phyloP scores from a whole-genome alignment of 2,113 vertebrate species.

The Rhynchopsitta pachyrhyncha region DNA sequence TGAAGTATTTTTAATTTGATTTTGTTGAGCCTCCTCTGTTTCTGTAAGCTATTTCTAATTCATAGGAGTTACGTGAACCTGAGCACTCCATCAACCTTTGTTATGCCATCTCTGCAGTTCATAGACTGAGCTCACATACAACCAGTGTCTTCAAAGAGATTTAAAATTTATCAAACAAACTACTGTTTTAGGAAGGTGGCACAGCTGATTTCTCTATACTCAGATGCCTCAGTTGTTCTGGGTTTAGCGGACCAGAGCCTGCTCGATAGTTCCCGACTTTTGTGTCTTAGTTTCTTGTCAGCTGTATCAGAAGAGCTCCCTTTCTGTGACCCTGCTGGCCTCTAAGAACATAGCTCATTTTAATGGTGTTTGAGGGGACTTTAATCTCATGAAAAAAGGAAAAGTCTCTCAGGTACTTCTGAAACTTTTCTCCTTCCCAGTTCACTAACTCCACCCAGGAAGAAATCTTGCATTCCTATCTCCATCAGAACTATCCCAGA shows the following conservation, averaged over 20 bases:
- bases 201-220: background rate
- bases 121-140: background rate
- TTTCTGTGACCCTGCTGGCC: background rate
- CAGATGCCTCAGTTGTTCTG: background rate
- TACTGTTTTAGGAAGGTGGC: background rate
- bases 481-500: background rate
- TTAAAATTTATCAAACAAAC: background rate
- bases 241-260: background rate
- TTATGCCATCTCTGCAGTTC: background rate
- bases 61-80: conserved; percentile 21
- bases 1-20: conserved; percentile 53
- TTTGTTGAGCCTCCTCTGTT: conserved; percentile 35
- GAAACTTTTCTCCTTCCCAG: background rate
- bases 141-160: background rate
- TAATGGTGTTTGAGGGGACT: background rate
- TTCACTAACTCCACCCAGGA: background rate
- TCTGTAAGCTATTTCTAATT: conserved; percentile 72
- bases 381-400: background rate
- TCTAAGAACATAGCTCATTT: background rate
- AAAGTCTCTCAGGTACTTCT: background rate
- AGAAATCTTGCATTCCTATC: background rate
- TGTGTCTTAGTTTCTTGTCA: background rate
- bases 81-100: conserved; percentile 59
- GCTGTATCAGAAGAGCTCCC: background rate
- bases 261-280: background rate